Evolutionary conservation across 1,140 invertebrate species (phyloP).

Genomic region (Caenorhabditis inopinata): DNA sequence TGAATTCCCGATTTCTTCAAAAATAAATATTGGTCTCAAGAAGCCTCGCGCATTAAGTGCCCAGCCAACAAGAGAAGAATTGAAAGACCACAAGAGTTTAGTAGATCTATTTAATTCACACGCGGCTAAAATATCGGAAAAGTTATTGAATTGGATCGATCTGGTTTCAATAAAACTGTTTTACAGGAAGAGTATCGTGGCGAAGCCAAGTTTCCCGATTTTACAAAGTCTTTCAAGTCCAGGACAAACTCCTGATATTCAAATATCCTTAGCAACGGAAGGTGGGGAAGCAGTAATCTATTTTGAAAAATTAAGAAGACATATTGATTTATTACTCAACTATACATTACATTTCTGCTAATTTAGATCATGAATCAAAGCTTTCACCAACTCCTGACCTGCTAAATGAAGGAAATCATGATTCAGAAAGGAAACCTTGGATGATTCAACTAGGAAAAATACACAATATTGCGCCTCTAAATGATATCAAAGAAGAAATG

Average conservation of each 20-base stretch:
- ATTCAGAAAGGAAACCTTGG: neutral
- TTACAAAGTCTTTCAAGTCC: neutral
- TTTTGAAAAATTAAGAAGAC: too few species aligned
- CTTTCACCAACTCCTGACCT: neutral
- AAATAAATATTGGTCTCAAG: slow-evolving; percentile 15
- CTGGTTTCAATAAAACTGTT: neutral
- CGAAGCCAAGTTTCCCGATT: neutral
- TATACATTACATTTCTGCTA: too few species aligned
- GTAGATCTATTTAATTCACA: slow-evolving; percentile 26
- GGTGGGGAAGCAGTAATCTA: too few species aligned
- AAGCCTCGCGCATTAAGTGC: slow-evolving; percentile 11
- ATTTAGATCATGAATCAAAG: neutral
- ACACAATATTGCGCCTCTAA: neutral
- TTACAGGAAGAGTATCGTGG: neutral
- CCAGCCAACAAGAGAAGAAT: slow-evolving; percentile 17
- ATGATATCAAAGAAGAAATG: neutral
- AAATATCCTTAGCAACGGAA: neutral
- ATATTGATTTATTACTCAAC: too few species aligned
- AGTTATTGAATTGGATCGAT: neutral
- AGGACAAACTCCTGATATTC: neutral
- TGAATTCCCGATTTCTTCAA: slow-evolving; percentile 24
- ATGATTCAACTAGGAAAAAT: slow-evolving; percentile 13
- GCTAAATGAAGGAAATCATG: neutral
- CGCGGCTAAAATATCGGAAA: neutral
- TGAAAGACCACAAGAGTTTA: slow-evolving; percentile 30